Percentiles rank a stretch among this genome's conserved stretches.
phyloP scores from a whole-genome alignment of 2,113 vertebrate genomes.

The Hylia prasina region DNA sequence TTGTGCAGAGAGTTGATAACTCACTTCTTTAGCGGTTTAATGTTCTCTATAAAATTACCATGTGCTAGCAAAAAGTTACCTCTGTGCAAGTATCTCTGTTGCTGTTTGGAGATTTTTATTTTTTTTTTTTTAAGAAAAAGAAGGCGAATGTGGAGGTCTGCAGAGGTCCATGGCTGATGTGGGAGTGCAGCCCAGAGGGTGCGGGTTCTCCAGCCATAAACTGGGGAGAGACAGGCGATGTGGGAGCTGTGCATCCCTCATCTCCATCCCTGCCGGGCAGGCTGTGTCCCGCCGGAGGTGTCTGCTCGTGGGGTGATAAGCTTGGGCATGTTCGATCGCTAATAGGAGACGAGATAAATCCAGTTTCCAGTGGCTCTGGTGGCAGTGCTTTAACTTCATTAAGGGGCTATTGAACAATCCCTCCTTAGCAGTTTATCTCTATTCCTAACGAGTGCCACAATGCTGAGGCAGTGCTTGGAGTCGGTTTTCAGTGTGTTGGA shows the following conservation, averaged over 20 bases:
- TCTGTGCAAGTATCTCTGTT: fast-evolving
- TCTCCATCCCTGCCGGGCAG: neutral
- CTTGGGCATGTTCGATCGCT: neutral
- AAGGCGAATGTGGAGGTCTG: fast-evolving
- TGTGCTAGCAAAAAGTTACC: neutral
- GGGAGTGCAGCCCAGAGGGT: fast-evolving
- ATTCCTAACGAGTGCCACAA: neutral
- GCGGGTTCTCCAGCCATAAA: fast-evolving
- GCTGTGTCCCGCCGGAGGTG: neutral
- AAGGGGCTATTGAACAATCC: neutral
- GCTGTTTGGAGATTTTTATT: fast-evolving
- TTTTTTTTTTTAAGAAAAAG: neutral
- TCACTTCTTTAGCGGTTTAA: neutral
- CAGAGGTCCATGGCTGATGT: fast-evolving
- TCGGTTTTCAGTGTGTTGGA: neutral
- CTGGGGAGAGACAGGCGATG: fast-evolving
- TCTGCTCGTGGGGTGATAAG: neutral
- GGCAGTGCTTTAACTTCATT: neutral
- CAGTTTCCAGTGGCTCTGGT: neutral
- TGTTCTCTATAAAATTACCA: neutral
- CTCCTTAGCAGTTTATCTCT: constrained; percentile 7
- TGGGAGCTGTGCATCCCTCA: neutral
- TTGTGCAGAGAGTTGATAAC: neutral
- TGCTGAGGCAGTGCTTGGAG: neutral
- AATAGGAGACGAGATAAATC: neutral